Base-by-base conservation (phyloP, 2,888 invertebrate genomes). In the Adineta ricciae region DNA sequence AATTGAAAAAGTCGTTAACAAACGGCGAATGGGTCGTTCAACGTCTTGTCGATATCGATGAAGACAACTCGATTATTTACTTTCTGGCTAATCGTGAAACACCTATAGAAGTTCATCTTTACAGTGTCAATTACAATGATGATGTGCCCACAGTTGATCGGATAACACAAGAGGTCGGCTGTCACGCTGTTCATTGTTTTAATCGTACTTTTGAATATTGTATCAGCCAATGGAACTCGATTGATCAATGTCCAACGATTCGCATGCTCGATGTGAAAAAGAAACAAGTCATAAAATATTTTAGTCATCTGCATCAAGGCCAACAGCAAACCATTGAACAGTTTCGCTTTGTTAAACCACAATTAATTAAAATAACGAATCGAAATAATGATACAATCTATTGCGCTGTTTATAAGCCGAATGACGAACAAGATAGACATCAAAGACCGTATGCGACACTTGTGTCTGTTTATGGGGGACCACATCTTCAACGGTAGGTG, bases 401-500 rank as follows among this genome's bases (percentile, higher is more conserved):
- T 78, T 78, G 78, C n/a, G 78, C 78, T 0, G 2, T 78, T n/a
- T 78, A 41, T 78, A 38, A 41, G 24, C 78, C 78, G 4, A 41
- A 41, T 78, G 41, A 78, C n/a, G 41, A n/a, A 41, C 78, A 78
- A 78, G 41, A 14, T 24, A 32, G 7, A 64, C 32, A 64, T 27
- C 64, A 64, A 64, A 64, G 27, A 64, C 78, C 78, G 86, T 96
- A 96, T 91, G 97, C 99, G 0, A 96, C 96, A 27, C 94, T 99
- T 86, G 92, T 98, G 83, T 96, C 96, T 91, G 95, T 99, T 85
- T 99, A 99, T 90, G 99, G 97, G 4, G 99, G 99, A 0, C 99
- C 99, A 0, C 97, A 97, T 90, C 96, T 98, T 83, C 98, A 99
- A 91, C 78, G 78, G 64, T 64, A 64, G 27, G 19, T 50, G 19